These are phyloP conservation scores for Hymenopus coronatus DNA, from an alignment of 2,888 invertebrate genomes.

Conservation along the genomic window DNA sequence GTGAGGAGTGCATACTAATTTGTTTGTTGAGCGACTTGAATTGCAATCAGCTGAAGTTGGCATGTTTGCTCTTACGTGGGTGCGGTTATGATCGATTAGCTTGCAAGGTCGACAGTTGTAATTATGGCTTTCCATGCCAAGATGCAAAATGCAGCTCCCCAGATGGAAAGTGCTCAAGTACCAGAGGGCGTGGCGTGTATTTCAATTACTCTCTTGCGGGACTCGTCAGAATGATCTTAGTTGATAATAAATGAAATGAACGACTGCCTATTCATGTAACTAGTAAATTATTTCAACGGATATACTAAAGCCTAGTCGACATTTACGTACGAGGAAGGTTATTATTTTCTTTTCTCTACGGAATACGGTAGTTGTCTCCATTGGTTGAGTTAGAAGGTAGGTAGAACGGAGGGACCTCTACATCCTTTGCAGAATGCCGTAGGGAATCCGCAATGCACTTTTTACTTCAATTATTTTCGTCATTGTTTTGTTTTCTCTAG, in stretches of 20 bases:
- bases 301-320: too few relatives aligned
- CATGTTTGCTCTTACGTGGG: background rate
- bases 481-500: too few relatives aligned
- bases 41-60: background rate
- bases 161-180: background rate
- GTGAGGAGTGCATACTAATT: background rate
- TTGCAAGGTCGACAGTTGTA: background rate
- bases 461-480: too few relatives aligned
- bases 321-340: too few relatives aligned
- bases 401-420: too few relatives aligned
- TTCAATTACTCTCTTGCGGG: background rate
- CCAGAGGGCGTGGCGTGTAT: background rate
- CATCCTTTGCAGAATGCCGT: too few relatives aligned
- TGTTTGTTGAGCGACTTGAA: background rate
- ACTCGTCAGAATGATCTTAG: background rate
- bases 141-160: background rate
- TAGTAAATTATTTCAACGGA: too few relatives aligned
- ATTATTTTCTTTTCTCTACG: too few relatives aligned
- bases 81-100: background rate
- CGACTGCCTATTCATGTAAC: background rate
- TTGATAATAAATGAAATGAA: background rate
- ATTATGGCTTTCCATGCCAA: background rate
- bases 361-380: too few relatives aligned
- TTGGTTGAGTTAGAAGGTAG: too few relatives aligned
- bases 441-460: too few relatives aligned